Evolutionary conservation across 2,888 invertebrate species (phyloP), one percentile per base, ranked within the genome.

Genomic region (Phoenoteleia sp.): DNA sequence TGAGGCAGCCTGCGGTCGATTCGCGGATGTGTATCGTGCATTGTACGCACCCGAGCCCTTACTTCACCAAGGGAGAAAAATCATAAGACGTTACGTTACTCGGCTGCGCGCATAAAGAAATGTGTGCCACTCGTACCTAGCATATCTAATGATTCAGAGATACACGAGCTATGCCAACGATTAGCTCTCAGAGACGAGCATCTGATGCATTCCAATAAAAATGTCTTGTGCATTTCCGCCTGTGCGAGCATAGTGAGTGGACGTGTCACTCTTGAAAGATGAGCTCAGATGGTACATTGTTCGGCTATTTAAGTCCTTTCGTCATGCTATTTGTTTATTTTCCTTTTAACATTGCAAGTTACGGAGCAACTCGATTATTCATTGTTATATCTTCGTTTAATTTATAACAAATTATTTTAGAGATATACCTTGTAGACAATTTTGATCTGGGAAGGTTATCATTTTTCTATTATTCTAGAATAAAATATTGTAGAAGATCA

Each of bases 81-180:
- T 81, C 58, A 25, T 13, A 17, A 17, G 62, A 69, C 71, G 76
- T 67, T 66, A 76, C 62, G 25, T 76, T 71, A 42, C 45, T 33
- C 54, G 62, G 4, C 36, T 62, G 75, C 75, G 71, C 86, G 69
- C 66, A 62, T 52, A 39, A 21, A 62, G 75, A 85, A 86, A 86
- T 84, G 80, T 87, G 84, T 87, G 87, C 84, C 87, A 87, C 71
- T 79, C 76, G 83, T 71, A 60, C 77, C 81, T 85, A 71, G 85
- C 85, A 85, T 80, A 83, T 81, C 85, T 86, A 86, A 81, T 72
- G 84, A 77, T 84, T 81, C 77, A 60, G n/a, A 81, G 77, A 69
- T 76, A 36, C 64, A 29, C 72, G 39, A 74, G 77, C 62, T 47
- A 67, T 42, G 64, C 64, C 75, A 25, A 39, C 81, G 81, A 85